Conservation (phyloP, 2,797 vertebrate genomes). For the Knipowitschia caucasica region DNA sequence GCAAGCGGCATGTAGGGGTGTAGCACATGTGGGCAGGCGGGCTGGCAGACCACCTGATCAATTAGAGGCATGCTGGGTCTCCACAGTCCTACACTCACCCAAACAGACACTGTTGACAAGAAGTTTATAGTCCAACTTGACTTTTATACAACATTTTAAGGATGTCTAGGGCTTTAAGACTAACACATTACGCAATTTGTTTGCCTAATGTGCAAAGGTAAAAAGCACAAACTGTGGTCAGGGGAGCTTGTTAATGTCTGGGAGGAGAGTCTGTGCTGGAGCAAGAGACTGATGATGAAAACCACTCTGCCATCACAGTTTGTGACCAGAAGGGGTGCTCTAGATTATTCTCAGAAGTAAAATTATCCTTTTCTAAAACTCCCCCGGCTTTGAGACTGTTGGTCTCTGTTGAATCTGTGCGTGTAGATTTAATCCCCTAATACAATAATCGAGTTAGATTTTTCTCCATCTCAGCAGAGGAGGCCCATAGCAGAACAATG, state of each 20-base stretch:
- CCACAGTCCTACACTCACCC: slow-evolving; percentile 36
- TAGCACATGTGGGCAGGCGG: slow-evolving; percentile 56
- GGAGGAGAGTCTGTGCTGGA: slow-evolving; percentile 48
- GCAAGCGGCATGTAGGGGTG: slow-evolving; percentile 53
- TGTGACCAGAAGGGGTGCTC: slow-evolving; percentile 45
- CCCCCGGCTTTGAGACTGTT: no score
- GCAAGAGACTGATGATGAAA: slow-evolving; percentile 34
- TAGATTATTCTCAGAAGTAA: slow-evolving; percentile 12
- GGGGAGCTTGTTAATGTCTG: slow-evolving; percentile 61
- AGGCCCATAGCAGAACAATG: slow-evolving; percentile 39
- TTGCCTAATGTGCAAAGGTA: slow-evolving; percentile 58
- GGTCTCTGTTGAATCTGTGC: no score
- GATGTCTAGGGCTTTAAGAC: slow-evolving; percentile 52
- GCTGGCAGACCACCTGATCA: slow-evolving; percentile 65
- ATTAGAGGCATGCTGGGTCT: slow-evolving; percentile 52
- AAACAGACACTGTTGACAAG: slow-evolving; percentile 39
- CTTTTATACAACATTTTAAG: slow-evolving; percentile 51
- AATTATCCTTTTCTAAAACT: neutral
- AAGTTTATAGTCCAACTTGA: slow-evolving; percentile 61
- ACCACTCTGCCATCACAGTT: slow-evolving; percentile 31
- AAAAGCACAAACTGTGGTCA: slow-evolving; percentile 65
- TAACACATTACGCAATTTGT: slow-evolving; percentile 68
- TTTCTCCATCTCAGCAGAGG: neutral
- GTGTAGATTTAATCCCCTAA: slow-evolving; percentile 18
- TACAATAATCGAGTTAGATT: slow-evolving; percentile 13